phyloP scores from a whole-genome alignment of 2,888 invertebrate genomes.

The Galeruca laticollis region DNA sequence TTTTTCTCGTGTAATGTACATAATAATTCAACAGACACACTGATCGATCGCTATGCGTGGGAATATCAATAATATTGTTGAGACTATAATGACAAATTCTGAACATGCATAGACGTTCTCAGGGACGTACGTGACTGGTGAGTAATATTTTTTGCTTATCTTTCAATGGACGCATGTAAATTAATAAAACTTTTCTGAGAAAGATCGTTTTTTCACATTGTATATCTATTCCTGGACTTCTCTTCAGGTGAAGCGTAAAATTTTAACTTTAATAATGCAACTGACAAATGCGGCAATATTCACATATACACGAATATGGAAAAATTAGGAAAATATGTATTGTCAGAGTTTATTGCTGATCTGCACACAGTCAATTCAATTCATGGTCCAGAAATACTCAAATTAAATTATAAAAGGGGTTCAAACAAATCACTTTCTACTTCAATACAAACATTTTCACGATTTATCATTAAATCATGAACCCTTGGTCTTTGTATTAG shows the following conservation, averaged over 20 bases:
- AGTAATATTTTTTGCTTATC: conserved; percentile 18
- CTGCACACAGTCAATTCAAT: no score
- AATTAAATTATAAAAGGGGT: no score
- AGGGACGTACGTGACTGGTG: conserved; percentile 48
- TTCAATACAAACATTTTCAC: no score
- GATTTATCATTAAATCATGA: no score
- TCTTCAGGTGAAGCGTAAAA: neutral
- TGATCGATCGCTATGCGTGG: conserved; percentile 32
- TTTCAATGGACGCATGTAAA: conserved; percentile 4
- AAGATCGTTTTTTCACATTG: neutral
- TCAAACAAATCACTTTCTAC: no score
- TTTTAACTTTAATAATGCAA: neutral
- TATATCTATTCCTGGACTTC: neutral
- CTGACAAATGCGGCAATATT: no score
- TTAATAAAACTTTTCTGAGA: neutral
- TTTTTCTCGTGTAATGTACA: neutral
- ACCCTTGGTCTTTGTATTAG: no score
- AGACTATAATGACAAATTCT: conserved; percentile 43
- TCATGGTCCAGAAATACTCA: no score
- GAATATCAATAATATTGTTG: conserved; percentile 42
- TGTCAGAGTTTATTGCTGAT: no score
- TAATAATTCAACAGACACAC: conserved; percentile 7
- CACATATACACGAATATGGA: no score
- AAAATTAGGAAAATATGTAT: no score
- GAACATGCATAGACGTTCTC: conserved; percentile 47